Evolutionary conservation across 2,113 vertebrate species (phyloP), one percentile per base, ranked within the genome.

Genomic region (Scomber colias): DNA sequence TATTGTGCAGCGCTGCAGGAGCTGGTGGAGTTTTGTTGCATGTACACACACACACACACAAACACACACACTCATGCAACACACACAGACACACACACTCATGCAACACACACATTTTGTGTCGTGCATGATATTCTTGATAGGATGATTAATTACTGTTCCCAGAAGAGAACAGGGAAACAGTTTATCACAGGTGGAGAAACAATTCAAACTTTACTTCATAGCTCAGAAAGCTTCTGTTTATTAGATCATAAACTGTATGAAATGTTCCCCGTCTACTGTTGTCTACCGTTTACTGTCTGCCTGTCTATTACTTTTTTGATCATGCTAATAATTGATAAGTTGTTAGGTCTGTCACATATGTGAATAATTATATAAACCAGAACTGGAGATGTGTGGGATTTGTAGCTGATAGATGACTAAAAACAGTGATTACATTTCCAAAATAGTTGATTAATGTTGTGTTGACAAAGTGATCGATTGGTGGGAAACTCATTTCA

Each of bases 81-180:
- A 11, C 14, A 31, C 8, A 40, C 54, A 71, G 2, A n/a, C 30
- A 14, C 9, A 31, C 48, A 5, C 15, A 12, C 19, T 35, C 21
- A 9, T 19, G 13, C 11, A n/a, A 11, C 15, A 69, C 19, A 65
- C 48, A 40, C n/a, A 50, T 17, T 21, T 44, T 49, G 9, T 40
- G 57, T n/a, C 73, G 27, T 55, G 44, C 49, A 50, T 67, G 45
- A 73, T 51, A 24, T 55, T 30, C 49, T 45, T 67, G 45, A 73
- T 51, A 24, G 14, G 56, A 46, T 35, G 49, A 79, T 70, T 79
- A 30, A 31, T 79, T 11, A 51, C 45, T 11, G 12, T 40, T 51
- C 8, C 11, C 24, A 40, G 67, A 56, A 56, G 17, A 14, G 13
- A 75, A 66, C 8, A 11, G 54, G 72, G 67, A 75, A 71, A 48